phyloP scores from a whole-genome alignment of 2,888 invertebrate genomes.

The Cyrtodaria siliqua region DNA sequence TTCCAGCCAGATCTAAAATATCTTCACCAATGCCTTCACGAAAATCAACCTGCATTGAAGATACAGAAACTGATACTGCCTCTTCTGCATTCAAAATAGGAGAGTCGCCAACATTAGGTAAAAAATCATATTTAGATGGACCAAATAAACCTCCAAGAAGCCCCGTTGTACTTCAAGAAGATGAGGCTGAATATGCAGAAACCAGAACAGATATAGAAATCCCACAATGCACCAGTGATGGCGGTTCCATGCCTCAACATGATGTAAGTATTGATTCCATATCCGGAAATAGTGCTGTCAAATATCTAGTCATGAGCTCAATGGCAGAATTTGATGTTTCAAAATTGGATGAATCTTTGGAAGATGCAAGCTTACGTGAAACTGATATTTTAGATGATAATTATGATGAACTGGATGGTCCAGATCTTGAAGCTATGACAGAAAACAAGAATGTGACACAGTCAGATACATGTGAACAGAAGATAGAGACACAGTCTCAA shows the following conservation, averaged over 20 bases:
- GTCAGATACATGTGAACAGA: no score
- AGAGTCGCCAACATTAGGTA: slow-evolving; percentile 9
- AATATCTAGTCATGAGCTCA: slow-evolving; percentile 9
- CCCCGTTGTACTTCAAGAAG: slow-evolving; percentile 18
- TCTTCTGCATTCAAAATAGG: no score
- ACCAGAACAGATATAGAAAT: background rate
- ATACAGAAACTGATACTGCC: slow-evolving; percentile 14
- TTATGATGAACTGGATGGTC: background rate
- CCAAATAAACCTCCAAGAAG: background rate
- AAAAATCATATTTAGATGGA: background rate
- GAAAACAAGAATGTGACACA: background rate
- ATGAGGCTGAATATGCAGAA: slow-evolving; percentile 1
- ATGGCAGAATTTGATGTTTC: slow-evolving; percentile 11
- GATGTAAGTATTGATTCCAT: slow-evolving; percentile 4
- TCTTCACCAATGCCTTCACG: slow-evolving; percentile 44
- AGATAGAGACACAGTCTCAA: no score
- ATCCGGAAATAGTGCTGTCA: slow-evolving; percentile 26
- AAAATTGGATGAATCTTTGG: slow-evolving; percentile 6
- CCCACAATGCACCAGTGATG: slow-evolving; percentile 16
- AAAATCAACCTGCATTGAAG: slow-evolving; percentile 40
- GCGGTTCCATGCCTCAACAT: background rate
- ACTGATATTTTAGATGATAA: slow-evolving; percentile 29
- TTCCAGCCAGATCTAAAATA: slow-evolving; percentile 53
- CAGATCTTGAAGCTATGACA: background rate
- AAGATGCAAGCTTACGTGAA: slow-evolving; percentile 7